Evolutionary conservation across 2,888 invertebrate species (phyloP), one percentile per base, ranked within the genome.

Genomic region (Clostera curtula): DNA sequence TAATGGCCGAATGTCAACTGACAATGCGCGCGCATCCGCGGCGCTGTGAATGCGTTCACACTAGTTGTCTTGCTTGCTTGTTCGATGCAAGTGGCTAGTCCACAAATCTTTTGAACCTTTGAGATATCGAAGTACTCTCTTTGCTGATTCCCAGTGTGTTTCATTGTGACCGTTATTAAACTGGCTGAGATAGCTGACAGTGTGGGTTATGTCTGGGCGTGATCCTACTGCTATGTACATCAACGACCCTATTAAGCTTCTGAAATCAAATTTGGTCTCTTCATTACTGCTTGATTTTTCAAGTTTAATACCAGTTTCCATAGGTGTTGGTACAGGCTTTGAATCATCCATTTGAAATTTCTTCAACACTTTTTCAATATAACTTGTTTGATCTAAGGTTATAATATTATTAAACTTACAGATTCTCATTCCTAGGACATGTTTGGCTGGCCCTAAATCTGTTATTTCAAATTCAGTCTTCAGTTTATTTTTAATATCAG

Each of bases 181-280:
- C 12, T 46, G 46, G 8, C 40, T 43, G 0, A 47, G 25, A 4
- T 19, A 27, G 19, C 36, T 43, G 0, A 44, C 45, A 3, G 30
- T 22, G 29, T 40, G 25, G n/a, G 35, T 16, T 5, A 48, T 52
- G 12, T 52, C 49, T 2, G 47, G 45, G 19, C 49, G 31, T 0
- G 42, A 31, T 7, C 27, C 27, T 3, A 46, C 40, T 4, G 43
- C 33, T 11, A 46, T 2, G 28, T 42, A 44, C 41, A 49, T 41
- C 2, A 50, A n/a, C 8, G 15, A 37, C 19, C 34, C 40, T 6
- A 40, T 29, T 2, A 40, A 20, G 10, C 12, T 17, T 16, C 30
- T 27, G 9, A 20, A 34, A 11, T 25, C 11, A 25, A 8, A 17
- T 5, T 27, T 23, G 5, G 8, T 7, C 7, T 6, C 6, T 16